Percentiles rank a stretch among this genome's conserved stretches.
Evolutionary conservation across 2,888 invertebrate genomes (phyloP).

Genomic region (Melikaiella ostensackeni): DNA sequence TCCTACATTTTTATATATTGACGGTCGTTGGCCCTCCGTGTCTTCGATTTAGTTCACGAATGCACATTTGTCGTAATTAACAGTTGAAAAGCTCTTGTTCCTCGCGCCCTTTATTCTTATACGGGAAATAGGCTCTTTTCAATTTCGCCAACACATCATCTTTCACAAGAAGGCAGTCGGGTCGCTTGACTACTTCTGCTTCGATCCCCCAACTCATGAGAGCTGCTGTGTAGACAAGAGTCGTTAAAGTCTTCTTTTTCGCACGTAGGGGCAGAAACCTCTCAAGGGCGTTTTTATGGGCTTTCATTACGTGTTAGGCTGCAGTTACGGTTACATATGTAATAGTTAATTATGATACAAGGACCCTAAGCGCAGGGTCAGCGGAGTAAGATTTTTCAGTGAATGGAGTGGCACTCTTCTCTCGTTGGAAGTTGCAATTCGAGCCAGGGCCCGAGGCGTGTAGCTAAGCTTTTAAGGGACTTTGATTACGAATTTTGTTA

Average conservation of each 20-base stretch:
- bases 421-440: too few species aligned
- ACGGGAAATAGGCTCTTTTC: slow-evolving; percentile 4
- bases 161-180: neutral
- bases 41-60: neutral
- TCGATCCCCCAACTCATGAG: slow-evolving; percentile 10
- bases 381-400: too few species aligned
- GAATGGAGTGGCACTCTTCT: too few species aligned
- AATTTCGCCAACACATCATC: slow-evolving; percentile 10
- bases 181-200: slow-evolving; percentile 4
- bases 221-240: neutral
- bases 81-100: neutral
- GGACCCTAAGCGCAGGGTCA: too few species aligned
- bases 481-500: too few species aligned
- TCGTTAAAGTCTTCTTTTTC: neutral
- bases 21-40: neutral
- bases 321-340: too few species aligned
- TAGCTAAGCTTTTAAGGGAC: too few species aligned
- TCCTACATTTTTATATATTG: neutral
- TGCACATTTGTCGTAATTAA: neutral
- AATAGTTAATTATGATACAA: too few species aligned
- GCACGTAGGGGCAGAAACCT: neutral
- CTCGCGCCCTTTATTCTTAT: neutral
- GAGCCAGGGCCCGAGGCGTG: too few species aligned
- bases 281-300: too few species aligned
- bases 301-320: too few species aligned